Evolutionary conservation across 2,888 invertebrate genomes (phyloP).

Genomic region (Drosophila hamatofila): DNA sequence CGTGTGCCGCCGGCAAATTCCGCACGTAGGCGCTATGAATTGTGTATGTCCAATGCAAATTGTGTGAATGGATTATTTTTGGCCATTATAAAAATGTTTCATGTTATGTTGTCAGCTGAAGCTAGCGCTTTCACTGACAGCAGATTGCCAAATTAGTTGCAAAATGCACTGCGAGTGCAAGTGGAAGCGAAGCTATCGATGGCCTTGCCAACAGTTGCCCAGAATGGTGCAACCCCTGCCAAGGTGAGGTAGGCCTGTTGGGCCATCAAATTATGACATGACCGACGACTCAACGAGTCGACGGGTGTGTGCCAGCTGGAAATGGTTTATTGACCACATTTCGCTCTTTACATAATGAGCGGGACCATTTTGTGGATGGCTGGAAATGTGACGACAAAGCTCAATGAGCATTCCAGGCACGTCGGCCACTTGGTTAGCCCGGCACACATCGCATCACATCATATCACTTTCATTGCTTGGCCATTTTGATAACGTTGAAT

Average conservation of each 20-base stretch:
- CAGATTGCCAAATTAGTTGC: slow-evolving; percentile 60
- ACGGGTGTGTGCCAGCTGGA: slow-evolving; percentile 42
- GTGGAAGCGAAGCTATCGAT: slow-evolving; percentile 14
- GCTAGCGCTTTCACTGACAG: slow-evolving; percentile 53
- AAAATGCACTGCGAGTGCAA: slow-evolving; percentile 40
- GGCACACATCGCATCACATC: slow-evolving; percentile 25
- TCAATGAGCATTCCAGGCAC: slow-evolving; percentile 68
- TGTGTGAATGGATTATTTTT: slow-evolving; percentile 60
- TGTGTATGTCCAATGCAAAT: slow-evolving; percentile 62
- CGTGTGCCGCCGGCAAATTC: slow-evolving; percentile 37
- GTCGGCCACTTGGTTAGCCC: slow-evolving; percentile 38
- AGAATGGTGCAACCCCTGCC: slow-evolving; percentile 17
- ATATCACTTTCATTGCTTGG: slow-evolving; percentile 69
- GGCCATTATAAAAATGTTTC: slow-evolving; percentile 55
- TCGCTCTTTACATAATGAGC: slow-evolving; percentile 73
- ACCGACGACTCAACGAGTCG: slow-evolving; percentile 15
- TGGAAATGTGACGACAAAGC: slow-evolving; percentile 57
- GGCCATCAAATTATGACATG: slow-evolving; percentile 74
- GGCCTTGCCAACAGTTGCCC: slow-evolving; percentile 59
- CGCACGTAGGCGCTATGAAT: slow-evolving; percentile 56
- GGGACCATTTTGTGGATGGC: slow-evolving; percentile 1
- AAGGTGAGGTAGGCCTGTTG: slow-evolving; percentile 35
- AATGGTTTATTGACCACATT: slow-evolving; percentile 66
- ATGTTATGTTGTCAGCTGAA: slow-evolving; percentile 50
- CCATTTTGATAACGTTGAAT: slow-evolving; percentile 72